Base-by-base conservation (phyloP, 2,888 invertebrate genomes). In the Hypolimnas misippus region DNA sequence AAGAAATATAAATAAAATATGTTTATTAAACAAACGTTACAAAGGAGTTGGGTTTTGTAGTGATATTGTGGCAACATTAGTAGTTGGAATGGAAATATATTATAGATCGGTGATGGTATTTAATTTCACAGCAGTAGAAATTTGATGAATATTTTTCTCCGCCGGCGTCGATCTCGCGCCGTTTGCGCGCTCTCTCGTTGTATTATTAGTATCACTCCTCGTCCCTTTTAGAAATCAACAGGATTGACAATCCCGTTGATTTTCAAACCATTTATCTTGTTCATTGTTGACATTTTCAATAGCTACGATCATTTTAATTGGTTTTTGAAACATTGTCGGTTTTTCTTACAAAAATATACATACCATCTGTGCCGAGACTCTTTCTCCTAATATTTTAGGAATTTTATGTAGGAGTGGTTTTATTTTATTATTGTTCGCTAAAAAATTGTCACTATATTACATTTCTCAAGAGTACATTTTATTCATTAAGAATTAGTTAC, bases 1-100 rank as follows among this genome's bases (percentile, higher is more conserved):
- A 17, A 17, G 19, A 75, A 69, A 68, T 76, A 35, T 57, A 72
- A 66, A 67, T 70, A 70, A 70, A 69, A 72, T 67, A 49, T 67
- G 21, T 44, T n/a, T 44, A 44, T 53, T 14, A 35, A 51, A 44
- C 44, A 44, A 19, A 21, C 44, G 19, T 54, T 52, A 21, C 38
- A 21, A 44, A 14, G 52, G 25, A 58, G 21, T 42, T 55, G 51
- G 54, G 57, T 62, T 44, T 6, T 46, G 50, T 51, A 55, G 16
- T 19, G 8, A 44, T 44, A 38, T 6, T 14, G 5, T 16, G 19
- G 44, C 40, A 55, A 35, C 29, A 40, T 55, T 59, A 52, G 53
- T 64, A 61, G 29, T 61, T 50, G 56, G 31, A 56, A 49, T 49
- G 16, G 21, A 21, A n/a, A 1, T 46, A 21, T 46, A 21, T 46